phyloP scores from a whole-genome alignment of 1,140 invertebrate genomes.

The Drosophila murphyi region DNA sequence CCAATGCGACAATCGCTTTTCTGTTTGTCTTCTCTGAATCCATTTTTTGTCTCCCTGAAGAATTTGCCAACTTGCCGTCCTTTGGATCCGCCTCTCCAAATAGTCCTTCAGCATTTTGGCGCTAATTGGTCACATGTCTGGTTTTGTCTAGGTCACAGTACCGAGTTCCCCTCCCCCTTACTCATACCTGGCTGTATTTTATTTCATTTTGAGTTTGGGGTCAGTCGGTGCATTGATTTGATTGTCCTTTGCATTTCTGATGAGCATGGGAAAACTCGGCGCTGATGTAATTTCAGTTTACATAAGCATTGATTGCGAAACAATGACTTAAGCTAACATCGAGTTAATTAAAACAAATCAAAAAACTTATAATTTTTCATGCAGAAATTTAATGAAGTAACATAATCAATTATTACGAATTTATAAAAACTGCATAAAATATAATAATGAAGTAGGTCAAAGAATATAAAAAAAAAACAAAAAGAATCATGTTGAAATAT shows the following conservation, averaged over 20 bases:
- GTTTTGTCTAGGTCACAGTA: slow-evolving; percentile 25
- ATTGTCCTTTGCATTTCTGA: slow-evolving; percentile 20
- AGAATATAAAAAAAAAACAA: too few species aligned
- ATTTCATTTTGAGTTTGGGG: slow-evolving; percentile 13
- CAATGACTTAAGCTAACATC: not conserved
- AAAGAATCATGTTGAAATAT: too few species aligned
- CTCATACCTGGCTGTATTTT: slow-evolving; percentile 17
- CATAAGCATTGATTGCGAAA: slow-evolving; percentile 6
- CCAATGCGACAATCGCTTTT: slow-evolving; percentile 40
- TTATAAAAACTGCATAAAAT: too few species aligned
- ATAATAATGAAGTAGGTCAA: too few species aligned
- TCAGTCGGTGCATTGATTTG: slow-evolving; percentile 27
- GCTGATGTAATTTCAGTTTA: slow-evolving; percentile 1
- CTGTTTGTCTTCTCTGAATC: slow-evolving; percentile 32
- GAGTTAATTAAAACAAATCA: slow-evolving; percentile 20
- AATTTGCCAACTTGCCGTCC: slow-evolving; percentile 25
- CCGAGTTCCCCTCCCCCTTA: not conserved
- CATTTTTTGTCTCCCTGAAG: slow-evolving; percentile 11
- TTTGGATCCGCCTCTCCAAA: not conserved
- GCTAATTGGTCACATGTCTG: slow-evolving; percentile 57
- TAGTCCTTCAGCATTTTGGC: slow-evolving; percentile 27
- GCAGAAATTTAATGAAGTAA: too few species aligned
- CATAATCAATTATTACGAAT: too few species aligned
- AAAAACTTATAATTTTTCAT: too few species aligned
- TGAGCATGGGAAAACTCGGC: not conserved